Evolutionary conservation across 2,888 invertebrate species (phyloP).

Genomic region (Idaea aversata): DNA sequence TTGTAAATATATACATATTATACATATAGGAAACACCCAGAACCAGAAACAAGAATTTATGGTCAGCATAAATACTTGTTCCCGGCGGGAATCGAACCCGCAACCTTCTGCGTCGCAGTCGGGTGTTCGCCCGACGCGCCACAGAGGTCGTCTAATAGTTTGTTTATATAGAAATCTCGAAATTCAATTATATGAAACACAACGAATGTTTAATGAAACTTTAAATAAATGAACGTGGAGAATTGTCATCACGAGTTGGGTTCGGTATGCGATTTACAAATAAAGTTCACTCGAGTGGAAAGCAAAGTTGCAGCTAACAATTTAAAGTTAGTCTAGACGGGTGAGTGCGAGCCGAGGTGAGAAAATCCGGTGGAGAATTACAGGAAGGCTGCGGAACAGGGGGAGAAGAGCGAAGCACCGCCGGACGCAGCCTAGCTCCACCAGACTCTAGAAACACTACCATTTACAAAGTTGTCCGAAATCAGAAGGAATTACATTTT

Average conservation of each 20-base stretch:
- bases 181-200: conserved; percentile 11
- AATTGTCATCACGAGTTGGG: conserved; percentile 51
- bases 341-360: conserved; percentile 59
- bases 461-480: conserved; percentile 55
- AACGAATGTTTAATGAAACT: conserved; percentile 25
- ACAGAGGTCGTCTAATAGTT: too few relatives aligned
- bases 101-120: too few relatives aligned
- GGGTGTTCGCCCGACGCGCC: too few relatives aligned
- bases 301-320: conserved; percentile 68
- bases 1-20: too few relatives aligned
- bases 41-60: too few relatives aligned
- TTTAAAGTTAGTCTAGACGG: conserved; percentile 67
- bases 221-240: conserved; percentile 36
- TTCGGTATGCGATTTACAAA: conserved; percentile 59
- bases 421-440: conserved; percentile 40
- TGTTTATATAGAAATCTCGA: neutral
- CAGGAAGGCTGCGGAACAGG: conserved; percentile 31
- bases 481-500: conserved; percentile 51
- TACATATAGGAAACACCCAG: too few relatives aligned
- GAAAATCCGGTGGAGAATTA: conserved; percentile 48
- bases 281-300: conserved; percentile 62
- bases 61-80: too few relatives aligned
- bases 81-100: too few relatives aligned
- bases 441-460: conserved; percentile 38
- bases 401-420: conserved; percentile 28